phyloP scores from a whole-genome alignment of 2,888 invertebrate genomes.

The Elysia crispata region DNA sequence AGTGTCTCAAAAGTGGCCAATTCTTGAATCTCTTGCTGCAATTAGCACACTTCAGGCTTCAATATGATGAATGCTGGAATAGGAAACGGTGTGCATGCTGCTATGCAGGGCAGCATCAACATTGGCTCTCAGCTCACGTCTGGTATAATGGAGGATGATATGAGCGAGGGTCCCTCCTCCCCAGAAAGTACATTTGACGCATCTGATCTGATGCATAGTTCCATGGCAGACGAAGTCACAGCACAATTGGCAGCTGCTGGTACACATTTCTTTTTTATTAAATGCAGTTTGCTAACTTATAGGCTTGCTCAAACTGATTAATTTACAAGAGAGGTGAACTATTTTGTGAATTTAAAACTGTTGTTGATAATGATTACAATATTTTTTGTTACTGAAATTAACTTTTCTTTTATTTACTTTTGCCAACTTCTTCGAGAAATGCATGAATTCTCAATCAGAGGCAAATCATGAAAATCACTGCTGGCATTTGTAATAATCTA shows the following conservation, averaged over 20 bases:
- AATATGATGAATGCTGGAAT: conserved; percentile 50
- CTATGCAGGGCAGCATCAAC: conserved; percentile 52
- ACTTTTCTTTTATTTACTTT: no score
- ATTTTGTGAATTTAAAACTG: no score
- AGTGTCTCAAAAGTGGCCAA: neutral
- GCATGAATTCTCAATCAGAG: no score
- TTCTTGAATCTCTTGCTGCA: no score
- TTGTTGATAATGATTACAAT: no score
- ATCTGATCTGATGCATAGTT: conserved; percentile 88
- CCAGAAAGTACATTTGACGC: conserved; percentile 82
- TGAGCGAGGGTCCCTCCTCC: conserved; percentile 76
- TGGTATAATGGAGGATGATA: conserved; percentile 76
- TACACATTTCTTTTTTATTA: conserved; percentile 77
- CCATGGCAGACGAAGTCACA: conserved; percentile 95
- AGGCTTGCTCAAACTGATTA: no score
- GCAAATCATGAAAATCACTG: no score
- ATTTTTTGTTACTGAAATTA: no score
- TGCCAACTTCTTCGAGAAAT: no score
- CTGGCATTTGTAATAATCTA: no score
- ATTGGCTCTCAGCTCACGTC: conserved; percentile 55
- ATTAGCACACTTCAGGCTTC: no score
- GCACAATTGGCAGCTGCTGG: conserved; percentile 97
- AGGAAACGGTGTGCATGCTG: conserved; percentile 48
- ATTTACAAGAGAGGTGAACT: neutral
- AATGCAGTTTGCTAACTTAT: no score